phyloP scores from a whole-genome alignment of 1,140 invertebrate species.

The Andrena cerasifolii region DNA sequence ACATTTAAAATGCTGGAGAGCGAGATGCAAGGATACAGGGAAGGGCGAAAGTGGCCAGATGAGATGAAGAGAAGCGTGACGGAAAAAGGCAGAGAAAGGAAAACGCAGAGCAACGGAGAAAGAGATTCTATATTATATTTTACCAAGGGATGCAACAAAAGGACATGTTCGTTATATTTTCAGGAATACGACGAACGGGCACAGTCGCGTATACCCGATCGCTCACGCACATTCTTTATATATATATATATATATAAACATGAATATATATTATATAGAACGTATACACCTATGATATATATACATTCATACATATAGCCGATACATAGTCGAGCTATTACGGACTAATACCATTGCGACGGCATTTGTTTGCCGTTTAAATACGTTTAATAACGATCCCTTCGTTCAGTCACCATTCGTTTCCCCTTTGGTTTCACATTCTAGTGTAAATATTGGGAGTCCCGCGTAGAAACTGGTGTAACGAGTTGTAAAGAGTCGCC shows the following conservation, averaged over 20 bases:
- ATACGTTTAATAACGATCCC: not conserved
- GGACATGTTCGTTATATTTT: slow-evolving; percentile 21
- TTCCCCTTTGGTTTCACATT: slow-evolving; percentile 22
- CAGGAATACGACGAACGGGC: slow-evolving; percentile 11
- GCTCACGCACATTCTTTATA: slow-evolving; percentile 46
- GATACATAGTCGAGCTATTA: slow-evolving; percentile 21
- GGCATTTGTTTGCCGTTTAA: slow-evolving; percentile 1
- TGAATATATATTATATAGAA: slow-evolving; percentile 19
- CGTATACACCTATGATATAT: slow-evolving; percentile 30
- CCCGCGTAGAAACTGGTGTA: slow-evolving; percentile 35
- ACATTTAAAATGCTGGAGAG: too few species aligned
- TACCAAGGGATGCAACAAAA: slow-evolving; percentile 16
- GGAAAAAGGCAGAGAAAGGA: not conserved
- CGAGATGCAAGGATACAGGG: not conserved
- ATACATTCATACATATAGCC: slow-evolving; percentile 50
- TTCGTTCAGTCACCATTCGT: not conserved
- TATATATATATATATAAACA: slow-evolving; percentile 21
- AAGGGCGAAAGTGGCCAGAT: too few species aligned
- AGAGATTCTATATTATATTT: slow-evolving; percentile 43
- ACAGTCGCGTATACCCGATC: slow-evolving; percentile 34
- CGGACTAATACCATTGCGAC: not conserved
- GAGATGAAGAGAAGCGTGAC: not conserved
- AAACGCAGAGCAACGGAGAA: not conserved
- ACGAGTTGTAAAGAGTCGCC: slow-evolving; percentile 48
- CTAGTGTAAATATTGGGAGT: slow-evolving; percentile 41